A percentile compares a stretch with the other conserved stretches of the same genome.
phyloP scores from a whole-genome alignment of 2,797 vertebrate genomes.

The Notamacropus eugenii region DNA sequence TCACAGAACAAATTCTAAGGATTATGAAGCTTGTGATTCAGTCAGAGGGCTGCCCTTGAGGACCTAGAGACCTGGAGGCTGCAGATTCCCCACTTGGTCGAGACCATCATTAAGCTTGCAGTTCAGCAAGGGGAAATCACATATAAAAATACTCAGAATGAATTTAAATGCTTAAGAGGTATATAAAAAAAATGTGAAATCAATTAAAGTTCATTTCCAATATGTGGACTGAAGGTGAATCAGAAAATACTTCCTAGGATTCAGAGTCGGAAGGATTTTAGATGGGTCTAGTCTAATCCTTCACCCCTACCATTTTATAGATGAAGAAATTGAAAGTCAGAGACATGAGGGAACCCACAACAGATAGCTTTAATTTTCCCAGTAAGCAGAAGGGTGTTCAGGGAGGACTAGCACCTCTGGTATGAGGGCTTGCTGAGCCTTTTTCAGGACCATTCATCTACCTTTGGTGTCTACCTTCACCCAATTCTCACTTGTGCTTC shows the following conservation, averaged over 20 bases:
- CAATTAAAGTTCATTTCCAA: neutral
- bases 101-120: neutral
- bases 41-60: too few relatives aligned
- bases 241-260: neutral
- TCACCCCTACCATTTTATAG: neutral
- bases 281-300: neutral
- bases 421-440: too few relatives aligned
- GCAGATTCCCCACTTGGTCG: neutral
- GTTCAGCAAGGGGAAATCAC: neutral
- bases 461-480: too few relatives aligned
- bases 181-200: neutral
- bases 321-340: neutral
- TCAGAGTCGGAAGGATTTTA: neutral
- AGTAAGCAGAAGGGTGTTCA: neutral
- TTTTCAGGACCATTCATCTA: too few relatives aligned
- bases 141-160: neutral
- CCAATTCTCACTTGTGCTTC: too few relatives aligned
- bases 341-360: neutral
- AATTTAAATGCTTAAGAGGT: neutral
- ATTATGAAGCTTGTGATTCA: too few relatives aligned
- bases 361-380: neutral
- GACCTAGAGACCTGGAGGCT: too few relatives aligned
- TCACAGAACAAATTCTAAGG: too few relatives aligned
- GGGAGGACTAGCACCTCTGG: too few relatives aligned
- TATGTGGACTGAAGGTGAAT: too few relatives aligned